A percentile compares a stretch with the other conserved stretches of the same genome.
Evolutionary conservation across 2,888 invertebrate genomes (phyloP).

Genomic region (Drosophila histrio): DNA sequence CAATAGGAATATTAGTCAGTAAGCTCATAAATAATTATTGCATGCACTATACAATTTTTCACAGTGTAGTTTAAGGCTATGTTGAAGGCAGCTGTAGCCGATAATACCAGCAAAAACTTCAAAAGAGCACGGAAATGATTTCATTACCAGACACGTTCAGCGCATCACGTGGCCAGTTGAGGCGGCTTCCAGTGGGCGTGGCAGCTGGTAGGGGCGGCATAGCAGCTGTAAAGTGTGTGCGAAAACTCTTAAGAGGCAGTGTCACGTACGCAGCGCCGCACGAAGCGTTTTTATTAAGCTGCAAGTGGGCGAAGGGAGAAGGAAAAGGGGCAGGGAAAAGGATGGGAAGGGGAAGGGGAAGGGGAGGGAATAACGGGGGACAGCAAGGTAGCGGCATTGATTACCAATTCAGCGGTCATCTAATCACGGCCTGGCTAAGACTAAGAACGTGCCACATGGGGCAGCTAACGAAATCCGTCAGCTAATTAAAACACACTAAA

Average conservation of each 20-base stretch:
- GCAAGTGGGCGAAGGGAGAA: slow-evolving; percentile 24
- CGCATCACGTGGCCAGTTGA: slow-evolving; percentile 44
- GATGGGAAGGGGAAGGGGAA: background rate
- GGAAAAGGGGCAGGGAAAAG: background rate
- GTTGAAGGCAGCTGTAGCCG: slow-evolving; percentile 47
- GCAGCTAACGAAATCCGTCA: slow-evolving; percentile 51
- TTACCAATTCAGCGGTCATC: slow-evolving; percentile 83
- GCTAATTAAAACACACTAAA: slow-evolving; percentile 79
- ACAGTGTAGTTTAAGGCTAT: slow-evolving; percentile 23
- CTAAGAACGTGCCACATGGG: slow-evolving; percentile 51
- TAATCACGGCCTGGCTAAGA: slow-evolving; percentile 57
- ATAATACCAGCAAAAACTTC: slow-evolving; percentile 73
- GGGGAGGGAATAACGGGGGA: background rate
- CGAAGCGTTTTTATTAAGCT: slow-evolving; percentile 82
- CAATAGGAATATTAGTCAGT: too few relatives aligned
- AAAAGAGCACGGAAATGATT: slow-evolving; percentile 79
- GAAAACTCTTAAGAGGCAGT: slow-evolving; percentile 63
- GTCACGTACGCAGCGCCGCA: slow-evolving; percentile 77
- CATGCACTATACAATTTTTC: background rate
- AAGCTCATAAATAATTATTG: too few relatives aligned
- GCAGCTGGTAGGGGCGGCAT: background rate
- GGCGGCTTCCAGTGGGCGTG: slow-evolving; percentile 7
- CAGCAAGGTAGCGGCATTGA: slow-evolving; percentile 75
- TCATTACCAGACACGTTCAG: slow-evolving; percentile 76
- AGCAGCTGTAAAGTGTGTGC: slow-evolving; percentile 64